phyloP scores from a whole-genome alignment of 1,140 invertebrate species.

The Hylaeus anthracinus region DNA sequence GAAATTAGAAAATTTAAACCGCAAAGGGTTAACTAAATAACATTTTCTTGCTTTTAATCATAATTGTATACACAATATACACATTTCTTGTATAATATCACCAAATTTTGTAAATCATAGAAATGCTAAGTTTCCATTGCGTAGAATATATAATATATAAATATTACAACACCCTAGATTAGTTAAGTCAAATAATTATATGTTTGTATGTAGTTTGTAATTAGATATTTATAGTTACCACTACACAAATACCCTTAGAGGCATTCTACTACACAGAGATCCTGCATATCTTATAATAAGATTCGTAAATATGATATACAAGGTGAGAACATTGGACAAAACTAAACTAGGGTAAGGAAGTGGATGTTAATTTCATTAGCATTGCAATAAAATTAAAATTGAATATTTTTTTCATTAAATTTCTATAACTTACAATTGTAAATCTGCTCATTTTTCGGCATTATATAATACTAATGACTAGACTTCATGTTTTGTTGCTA shows the following conservation, averaged over 20 bases:
- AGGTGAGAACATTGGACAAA: constrained; percentile 4
- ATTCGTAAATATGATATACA: not conserved
- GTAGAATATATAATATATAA: not conserved
- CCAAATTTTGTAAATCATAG: not conserved
- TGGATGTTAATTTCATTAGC: constrained; percentile 21
- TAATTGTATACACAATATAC: constrained; percentile 19
- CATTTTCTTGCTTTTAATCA: not conserved
- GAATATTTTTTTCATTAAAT: constrained; percentile 21
- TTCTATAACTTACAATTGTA: constrained; percentile 32
- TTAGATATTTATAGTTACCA: constrained; percentile 1
- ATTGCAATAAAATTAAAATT: constrained; percentile 45
- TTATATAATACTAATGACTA: constrained; percentile 64
- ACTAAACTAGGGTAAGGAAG: constrained; percentile 25
- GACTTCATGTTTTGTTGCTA: constrained; percentile 68
- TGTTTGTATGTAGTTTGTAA: not conserved
- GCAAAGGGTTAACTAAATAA: not conserved
- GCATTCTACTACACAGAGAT: not conserved
- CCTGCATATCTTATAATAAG: not conserved
- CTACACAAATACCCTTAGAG: not conserved
- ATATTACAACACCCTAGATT: constrained; percentile 22
- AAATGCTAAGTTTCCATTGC: constrained; percentile 9
- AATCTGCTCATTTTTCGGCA: constrained; percentile 31
- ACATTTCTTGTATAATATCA: constrained; percentile 15
- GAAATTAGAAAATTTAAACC: too few species aligned
- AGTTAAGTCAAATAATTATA: constrained; percentile 33